Evolutionary conservation across 2,888 invertebrate genomes (phyloP).

Genomic region (Leptura quadrifasciata): DNA sequence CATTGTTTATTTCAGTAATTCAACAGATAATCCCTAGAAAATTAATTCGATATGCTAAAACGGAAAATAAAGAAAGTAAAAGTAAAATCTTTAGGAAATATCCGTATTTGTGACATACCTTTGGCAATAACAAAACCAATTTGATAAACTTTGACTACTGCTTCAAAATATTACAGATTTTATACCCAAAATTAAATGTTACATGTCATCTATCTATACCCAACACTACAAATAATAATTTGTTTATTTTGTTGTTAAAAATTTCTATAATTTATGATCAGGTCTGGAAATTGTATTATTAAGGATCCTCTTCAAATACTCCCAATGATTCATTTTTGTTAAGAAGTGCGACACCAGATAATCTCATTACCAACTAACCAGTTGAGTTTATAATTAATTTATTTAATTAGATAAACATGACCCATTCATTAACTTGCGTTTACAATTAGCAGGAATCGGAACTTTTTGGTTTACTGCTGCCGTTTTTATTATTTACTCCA

Average conservation of each 20-base stretch:
- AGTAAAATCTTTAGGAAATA: too few relatives aligned
- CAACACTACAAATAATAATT: too few relatives aligned
- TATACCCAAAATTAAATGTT: too few relatives aligned
- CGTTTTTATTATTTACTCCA: background rate
- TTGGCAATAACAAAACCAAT: too few relatives aligned
- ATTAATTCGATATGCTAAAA: background rate
- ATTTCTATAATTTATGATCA: too few relatives aligned
- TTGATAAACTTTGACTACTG: too few relatives aligned
- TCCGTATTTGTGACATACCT: too few relatives aligned
- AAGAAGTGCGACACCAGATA: background rate
- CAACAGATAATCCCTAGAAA: background rate
- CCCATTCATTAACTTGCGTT: background rate
- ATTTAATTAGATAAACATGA: slow-evolving; percentile 18
- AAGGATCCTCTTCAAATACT: background rate
- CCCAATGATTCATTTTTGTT: background rate
- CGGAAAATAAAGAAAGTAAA: too few relatives aligned
- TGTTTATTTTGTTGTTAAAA: too few relatives aligned
- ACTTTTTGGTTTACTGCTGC: background rate
- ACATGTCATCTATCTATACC: too few relatives aligned
- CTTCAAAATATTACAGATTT: too few relatives aligned
- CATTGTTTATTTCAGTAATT: background rate
- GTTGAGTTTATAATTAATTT: slow-evolving; percentile 9
- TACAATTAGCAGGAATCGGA: background rate
- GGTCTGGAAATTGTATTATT: background rate
- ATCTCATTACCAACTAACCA: slow-evolving; percentile 1